phyloP scores from a whole-genome alignment of 2,113 vertebrate species.

The Coturnix japonica region DNA sequence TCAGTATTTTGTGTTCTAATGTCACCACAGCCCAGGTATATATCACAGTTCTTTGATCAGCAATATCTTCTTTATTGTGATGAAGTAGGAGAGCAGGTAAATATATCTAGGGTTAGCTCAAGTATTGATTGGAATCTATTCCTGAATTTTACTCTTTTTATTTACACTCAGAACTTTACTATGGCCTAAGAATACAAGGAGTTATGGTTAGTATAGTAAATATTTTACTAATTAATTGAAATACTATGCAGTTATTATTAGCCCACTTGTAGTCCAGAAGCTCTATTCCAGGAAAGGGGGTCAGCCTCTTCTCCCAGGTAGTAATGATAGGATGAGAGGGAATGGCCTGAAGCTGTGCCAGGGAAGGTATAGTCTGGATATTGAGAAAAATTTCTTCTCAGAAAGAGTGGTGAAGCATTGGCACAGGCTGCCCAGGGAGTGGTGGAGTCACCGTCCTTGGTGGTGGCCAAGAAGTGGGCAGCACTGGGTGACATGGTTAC shows the following conservation, averaged over 20 bases:
- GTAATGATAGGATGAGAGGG: no score
- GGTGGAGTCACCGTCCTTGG: no score
- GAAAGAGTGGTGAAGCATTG: no score
- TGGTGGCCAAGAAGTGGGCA: no score
- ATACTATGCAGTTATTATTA: not conserved
- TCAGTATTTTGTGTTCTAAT: not conserved
- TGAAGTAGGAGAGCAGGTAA: not conserved
- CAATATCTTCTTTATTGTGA: not conserved
- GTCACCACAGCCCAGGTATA: not conserved
- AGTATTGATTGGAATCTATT: not conserved
- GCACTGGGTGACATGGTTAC: no score
- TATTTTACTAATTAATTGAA: not conserved
- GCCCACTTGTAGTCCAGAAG: not conserved
- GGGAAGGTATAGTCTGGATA: no score
- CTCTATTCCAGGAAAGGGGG: not conserved
- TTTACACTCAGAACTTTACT: not conserved
- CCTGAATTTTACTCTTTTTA: not conserved
- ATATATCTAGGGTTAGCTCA: not conserved
- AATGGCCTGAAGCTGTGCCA: no score
- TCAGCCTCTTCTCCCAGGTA: no score
- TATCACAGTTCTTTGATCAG: not conserved
- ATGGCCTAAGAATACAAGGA: not conserved
- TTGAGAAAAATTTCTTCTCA: no score
- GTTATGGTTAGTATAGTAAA: not conserved
- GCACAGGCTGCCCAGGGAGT: no score